Evolutionary conservation across 2,888 invertebrate genomes (phyloP).

Genomic region (Formica aserva): DNA sequence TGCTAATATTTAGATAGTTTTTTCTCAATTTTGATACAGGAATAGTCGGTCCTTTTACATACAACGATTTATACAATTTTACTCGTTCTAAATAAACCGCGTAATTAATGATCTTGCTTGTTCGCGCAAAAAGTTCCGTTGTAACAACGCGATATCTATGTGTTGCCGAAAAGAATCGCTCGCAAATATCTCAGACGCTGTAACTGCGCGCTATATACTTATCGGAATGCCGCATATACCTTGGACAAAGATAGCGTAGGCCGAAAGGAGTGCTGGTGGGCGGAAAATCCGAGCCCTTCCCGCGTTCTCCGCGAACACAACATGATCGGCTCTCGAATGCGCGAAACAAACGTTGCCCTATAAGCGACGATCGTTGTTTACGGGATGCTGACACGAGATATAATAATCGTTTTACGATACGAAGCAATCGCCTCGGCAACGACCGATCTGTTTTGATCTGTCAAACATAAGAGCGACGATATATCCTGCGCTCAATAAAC

Average conservation of each 20-base stretch:
- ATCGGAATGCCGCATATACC: not conserved
- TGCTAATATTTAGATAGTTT: not conserved
- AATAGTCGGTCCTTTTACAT: not conserved
- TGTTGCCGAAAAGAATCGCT: conserved; percentile 1
- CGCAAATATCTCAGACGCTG: not conserved
- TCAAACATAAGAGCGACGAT: not conserved
- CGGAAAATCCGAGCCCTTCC: conserved; percentile 29
- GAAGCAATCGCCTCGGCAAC: conserved; percentile 16
- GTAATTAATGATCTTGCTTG: not conserved
- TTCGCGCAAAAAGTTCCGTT: conserved; percentile 5
- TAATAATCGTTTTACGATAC: conserved; percentile 72
- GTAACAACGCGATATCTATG: conserved; percentile 6
- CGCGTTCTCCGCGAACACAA: not conserved
- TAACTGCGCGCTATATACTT: not conserved
- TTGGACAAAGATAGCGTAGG: conserved; percentile 37
- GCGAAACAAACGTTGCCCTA: conserved; percentile 24
- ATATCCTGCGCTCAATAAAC: not conserved
- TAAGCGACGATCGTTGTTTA: conserved; percentile 25
- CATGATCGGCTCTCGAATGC: not conserved
- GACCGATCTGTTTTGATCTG: not conserved
- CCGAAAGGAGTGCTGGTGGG: conserved; percentile 1
- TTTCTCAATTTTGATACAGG: not conserved
- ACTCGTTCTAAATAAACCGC: not conserved
- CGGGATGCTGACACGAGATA: conserved; percentile 52
- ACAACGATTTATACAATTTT: not conserved